Evolutionary conservation across 2,888 invertebrate species (phyloP), one percentile per base, ranked within the genome.

Genomic region (Eristalis tenax): DNA sequence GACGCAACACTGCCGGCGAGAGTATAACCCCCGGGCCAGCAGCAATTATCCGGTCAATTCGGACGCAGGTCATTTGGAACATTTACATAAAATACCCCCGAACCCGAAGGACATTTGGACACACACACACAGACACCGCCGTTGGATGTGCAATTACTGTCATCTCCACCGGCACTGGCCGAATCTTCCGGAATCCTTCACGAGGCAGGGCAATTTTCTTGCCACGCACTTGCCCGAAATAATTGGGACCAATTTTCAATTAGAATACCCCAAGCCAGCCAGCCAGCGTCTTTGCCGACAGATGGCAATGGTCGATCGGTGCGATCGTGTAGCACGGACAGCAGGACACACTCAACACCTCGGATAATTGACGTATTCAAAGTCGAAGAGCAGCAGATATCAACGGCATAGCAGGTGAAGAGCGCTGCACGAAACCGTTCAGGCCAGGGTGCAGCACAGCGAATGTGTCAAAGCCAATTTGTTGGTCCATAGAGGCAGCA

Each of bases 381-480:
- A 26, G 28, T 5, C 15, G 15, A 35, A 18, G 11, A 28, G 18
- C n/a, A 70, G 61, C 63, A 81, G 64, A 80, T 40, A 74, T 59
- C 64, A 13, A 78, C 32, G 74, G 74, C 82, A 38, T 78, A 86
- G 35, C 82, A 78, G 74, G 82, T 85, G 77, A 85, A 73, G 69
- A 73, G 75, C 69, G 1, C 26, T 18, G 15, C 28, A 28, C 5
- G 13, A 82, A 82, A 77, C 85, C 82, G 73, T 86, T 50, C 56
- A 56, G 38, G 38, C 32, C 32, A 32, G n/a, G 32, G 22, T n/a
- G 11, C n/a, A n/a, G 26, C 43, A 73, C 79, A 73, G 87, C 75
- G 79, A 87, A 87, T 87, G 79, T 87, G 87, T 87, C 87, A 87
- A 83, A 77, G 83, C 71, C 87, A 83, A 87, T 83, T 87, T 87